phyloP scores from a whole-genome alignment of 2,113 vertebrate genomes.

The Scytalopus superciliaris region DNA sequence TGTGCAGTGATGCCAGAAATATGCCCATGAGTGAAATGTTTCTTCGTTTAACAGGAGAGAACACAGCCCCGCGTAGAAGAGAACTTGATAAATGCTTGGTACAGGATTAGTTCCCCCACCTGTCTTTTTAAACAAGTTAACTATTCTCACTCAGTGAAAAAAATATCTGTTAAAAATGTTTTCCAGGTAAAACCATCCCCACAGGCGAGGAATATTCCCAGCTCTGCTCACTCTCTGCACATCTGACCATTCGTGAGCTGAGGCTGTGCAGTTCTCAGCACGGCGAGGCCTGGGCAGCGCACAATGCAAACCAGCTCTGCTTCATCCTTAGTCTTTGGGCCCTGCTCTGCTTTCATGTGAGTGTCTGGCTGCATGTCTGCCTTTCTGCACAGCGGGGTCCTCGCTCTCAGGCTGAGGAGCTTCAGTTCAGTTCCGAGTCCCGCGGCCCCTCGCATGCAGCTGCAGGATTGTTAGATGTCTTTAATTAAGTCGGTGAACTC shows the following conservation, averaged over 20 bases:
- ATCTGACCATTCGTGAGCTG: not conserved
- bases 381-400: not conserved
- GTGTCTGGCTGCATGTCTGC: not conserved
- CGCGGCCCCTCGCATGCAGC: not conserved
- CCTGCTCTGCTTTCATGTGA: not conserved
- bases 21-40: not conserved
- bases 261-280: not conserved
- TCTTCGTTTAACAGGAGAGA: not conserved
- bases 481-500: slow-evolving; percentile 10
- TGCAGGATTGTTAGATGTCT: slow-evolving; percentile 45
- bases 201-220: accelerated
- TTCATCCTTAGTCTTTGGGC: not conserved
- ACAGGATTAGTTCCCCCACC: not conserved
- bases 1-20: not conserved
- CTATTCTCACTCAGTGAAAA: not conserved
- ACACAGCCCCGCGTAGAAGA: not conserved
- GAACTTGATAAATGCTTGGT: not conserved
- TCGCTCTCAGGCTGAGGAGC: not conserved
- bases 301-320: not conserved
- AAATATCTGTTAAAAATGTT: not conserved
- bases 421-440: accelerated
- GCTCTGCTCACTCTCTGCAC: not conserved
- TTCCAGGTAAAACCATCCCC: not conserved
- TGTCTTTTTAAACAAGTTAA: not conserved
- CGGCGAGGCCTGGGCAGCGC: accelerated